Evolutionary conservation across 2,888 invertebrate species (phyloP).

Genomic region (Drosophila kuntzei): DNA sequence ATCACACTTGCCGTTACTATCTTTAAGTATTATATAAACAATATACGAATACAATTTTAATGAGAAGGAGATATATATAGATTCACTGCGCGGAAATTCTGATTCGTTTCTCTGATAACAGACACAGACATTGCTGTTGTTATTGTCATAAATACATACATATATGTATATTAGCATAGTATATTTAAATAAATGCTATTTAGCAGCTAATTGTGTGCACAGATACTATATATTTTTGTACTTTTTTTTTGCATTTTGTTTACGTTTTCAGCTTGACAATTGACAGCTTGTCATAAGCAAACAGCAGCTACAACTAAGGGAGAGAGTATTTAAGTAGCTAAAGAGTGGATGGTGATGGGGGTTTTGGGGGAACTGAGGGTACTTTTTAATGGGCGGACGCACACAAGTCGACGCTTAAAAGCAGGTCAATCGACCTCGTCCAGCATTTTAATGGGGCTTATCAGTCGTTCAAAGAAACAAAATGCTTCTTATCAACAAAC

Average conservation of each 20-base stretch:
- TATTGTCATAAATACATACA: constrained; percentile 18
- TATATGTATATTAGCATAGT: no score
- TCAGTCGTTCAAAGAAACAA: constrained; percentile 70
- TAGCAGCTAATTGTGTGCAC: constrained; percentile 43
- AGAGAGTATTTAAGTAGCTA: constrained; percentile 10
- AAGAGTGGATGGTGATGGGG: background rate
- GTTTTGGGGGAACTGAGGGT: constrained; percentile 16
- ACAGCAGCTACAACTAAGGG: constrained; percentile 20
- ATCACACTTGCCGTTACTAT: constrained; percentile 46
- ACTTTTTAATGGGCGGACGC: constrained; percentile 58
- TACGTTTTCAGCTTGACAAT: constrained; percentile 64
- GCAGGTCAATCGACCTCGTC: constrained; percentile 81
- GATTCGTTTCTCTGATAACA: constrained; percentile 36
- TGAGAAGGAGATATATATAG: constrained; percentile 4
- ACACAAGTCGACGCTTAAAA: constrained; percentile 71
- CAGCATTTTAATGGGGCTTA: constrained; percentile 71
- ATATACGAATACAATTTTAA: constrained; percentile 3
- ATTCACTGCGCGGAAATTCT: constrained; percentile 20
- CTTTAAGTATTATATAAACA: constrained; percentile 36
- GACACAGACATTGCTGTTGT: constrained; percentile 11
- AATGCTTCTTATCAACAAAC: constrained; percentile 72
- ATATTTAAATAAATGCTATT: constrained; percentile 35
- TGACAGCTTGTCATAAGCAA: constrained; percentile 69
- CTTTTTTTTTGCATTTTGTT: constrained; percentile 57
- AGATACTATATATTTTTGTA: constrained; percentile 11